Percentiles rank a stretch among this genome's conserved stretches.
These are phyloP conservation scores for Rhegmatorhina hoffmannsi DNA, from an alignment of 2,113 vertebrate genomes.

Conservation along the genomic window DNA sequence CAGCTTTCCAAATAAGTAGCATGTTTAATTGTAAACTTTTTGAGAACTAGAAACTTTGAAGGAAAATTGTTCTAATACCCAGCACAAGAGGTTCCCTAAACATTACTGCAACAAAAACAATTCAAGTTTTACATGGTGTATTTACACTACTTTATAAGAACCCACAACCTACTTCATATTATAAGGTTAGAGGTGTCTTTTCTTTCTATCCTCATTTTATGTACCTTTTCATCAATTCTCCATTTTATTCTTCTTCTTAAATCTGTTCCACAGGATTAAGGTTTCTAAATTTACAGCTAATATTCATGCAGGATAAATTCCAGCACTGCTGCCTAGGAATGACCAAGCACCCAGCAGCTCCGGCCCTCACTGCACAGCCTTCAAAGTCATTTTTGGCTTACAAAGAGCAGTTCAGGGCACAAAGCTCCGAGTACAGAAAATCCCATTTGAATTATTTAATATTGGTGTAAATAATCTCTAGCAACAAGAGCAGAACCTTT, in stretches of 20 bases:
- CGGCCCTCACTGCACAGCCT: not conserved
- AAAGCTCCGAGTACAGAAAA: constrained; percentile 13
- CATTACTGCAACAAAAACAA: not conserved
- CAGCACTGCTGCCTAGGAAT: not conserved
- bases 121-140: not conserved
- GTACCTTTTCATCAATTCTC: not conserved
- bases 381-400: not conserved
- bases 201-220: not conserved
- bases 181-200: not conserved
- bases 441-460: constrained; percentile 63
- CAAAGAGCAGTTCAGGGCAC: constrained; percentile 18
- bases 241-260: not conserved
- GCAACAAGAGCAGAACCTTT: constrained; percentile 37
- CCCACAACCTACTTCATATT: not conserved
- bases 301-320: not conserved
- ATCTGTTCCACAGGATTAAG: not conserved
- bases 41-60: not conserved
- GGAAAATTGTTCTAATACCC: not conserved
- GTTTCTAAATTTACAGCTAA: constrained; percentile 11
- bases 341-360: not conserved
- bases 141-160: not conserved
- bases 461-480: constrained; percentile 50
- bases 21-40: not conserved
- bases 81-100: not conserved
- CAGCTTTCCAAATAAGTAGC: not conserved